Percentiles rank a stretch among this genome's conserved stretches.
These are phyloP conservation scores for Acheta domesticus DNA, from an alignment of 2,888 invertebrate genomes.

Conservation along the genomic window DNA sequence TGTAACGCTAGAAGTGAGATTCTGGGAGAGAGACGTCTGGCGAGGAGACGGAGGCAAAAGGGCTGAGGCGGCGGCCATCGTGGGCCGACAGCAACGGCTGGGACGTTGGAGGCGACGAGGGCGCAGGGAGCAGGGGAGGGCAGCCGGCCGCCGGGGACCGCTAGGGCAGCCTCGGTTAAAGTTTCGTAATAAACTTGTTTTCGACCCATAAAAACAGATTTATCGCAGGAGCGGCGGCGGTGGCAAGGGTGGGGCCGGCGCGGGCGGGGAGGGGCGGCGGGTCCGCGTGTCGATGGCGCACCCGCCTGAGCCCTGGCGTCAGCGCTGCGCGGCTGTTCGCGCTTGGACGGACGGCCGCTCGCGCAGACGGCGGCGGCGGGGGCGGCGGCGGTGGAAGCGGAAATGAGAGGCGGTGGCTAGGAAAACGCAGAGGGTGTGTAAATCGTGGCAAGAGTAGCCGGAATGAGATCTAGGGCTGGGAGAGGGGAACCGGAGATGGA, in stretches of 20 bases:
- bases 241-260: not conserved
- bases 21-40: not conserved
- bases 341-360: not conserved
- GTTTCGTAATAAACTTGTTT: constrained; percentile 18
- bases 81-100: not conserved
- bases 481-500: no score
- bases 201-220: constrained; percentile 18
- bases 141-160: not conserved
- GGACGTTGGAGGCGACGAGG: not conserved
- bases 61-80: not conserved
- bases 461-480: no score
- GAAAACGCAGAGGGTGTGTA: no score
- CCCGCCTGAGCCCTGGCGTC: not conserved
- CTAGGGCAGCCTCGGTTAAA: not conserved
- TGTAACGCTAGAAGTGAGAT: not conserved
- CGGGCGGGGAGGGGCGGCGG: not conserved
- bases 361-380: not conserved
- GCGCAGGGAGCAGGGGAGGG: not conserved
- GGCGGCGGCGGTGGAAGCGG: not conserved
- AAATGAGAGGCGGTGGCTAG: no score
- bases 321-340: not conserved
- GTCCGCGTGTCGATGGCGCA: not conserved
- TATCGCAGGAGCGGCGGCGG: not conserved
- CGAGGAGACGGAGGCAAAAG: not conserved
- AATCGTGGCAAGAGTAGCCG: no score